phyloP scores from a whole-genome alignment of 2,888 invertebrate genomes.

The Hesperia comma region DNA sequence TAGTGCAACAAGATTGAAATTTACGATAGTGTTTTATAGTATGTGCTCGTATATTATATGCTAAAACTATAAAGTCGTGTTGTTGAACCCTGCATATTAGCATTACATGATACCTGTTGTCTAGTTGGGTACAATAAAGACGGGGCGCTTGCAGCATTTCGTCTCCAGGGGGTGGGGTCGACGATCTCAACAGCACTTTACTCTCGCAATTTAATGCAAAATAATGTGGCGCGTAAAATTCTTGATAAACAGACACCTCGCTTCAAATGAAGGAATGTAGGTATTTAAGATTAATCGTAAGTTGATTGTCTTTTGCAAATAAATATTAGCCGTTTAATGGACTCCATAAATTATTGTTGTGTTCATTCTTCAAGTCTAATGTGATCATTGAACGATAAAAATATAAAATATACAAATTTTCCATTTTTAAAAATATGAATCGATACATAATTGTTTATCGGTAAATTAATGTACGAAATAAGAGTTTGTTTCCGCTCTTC shows the following conservation, averaged over 20 bases:
- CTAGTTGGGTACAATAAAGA: slow-evolving; percentile 27
- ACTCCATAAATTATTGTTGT: no score
- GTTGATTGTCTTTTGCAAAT: neutral
- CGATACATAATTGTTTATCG: no score
- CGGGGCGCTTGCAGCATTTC: slow-evolving; percentile 17
- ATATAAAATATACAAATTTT: no score
- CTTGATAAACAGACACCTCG: neutral
- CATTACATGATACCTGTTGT: slow-evolving; percentile 22
- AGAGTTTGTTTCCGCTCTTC: no score
- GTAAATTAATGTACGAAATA: no score
- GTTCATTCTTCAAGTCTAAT: no score
- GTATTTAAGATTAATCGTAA: neutral
- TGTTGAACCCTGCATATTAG: slow-evolving; percentile 6
- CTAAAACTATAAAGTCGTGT: slow-evolving; percentile 13
- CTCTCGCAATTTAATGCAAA: slow-evolving; percentile 22
- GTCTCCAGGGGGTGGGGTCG: slow-evolving; percentile 27
- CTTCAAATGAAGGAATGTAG: neutral
- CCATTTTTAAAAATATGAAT: no score
- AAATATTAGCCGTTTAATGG: neutral
- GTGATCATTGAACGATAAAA: no score
- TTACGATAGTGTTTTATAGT: slow-evolving; percentile 1
- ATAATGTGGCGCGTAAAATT: slow-evolving; percentile 11
- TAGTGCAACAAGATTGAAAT: no score
- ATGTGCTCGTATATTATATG: neutral
- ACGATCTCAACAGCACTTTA: slow-evolving; percentile 13